Evolutionary conservation across 2,888 invertebrate species (phyloP).

Genomic region (Ophion ventricosus): DNA sequence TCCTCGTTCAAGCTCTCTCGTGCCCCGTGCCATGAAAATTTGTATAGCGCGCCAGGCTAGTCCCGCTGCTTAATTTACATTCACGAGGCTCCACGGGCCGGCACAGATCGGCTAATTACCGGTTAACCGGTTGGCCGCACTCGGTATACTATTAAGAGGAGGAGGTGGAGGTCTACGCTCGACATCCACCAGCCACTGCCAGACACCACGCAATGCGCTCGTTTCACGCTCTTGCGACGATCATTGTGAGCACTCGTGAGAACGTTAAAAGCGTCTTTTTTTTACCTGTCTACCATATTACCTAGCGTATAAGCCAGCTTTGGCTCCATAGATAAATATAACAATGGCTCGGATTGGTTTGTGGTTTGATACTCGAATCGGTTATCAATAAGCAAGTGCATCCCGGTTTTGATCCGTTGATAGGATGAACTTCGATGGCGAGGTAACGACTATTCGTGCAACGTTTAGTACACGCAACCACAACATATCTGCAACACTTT

Average conservation of each 20-base stretch:
- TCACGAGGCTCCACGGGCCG: slow-evolving; percentile 72
- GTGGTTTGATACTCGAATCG: too few species aligned
- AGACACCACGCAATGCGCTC: slow-evolving; percentile 67
- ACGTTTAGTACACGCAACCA: too few species aligned
- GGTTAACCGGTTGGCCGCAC: slow-evolving; percentile 82
- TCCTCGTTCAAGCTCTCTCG: slow-evolving; percentile 49
- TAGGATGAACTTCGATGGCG: too few species aligned
- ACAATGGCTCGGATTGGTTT: background rate
- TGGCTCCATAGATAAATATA: background rate
- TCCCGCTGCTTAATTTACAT: slow-evolving; percentile 81
- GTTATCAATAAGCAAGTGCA: too few species aligned
- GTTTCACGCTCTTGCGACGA: slow-evolving; percentile 67
- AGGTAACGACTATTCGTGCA: too few species aligned
- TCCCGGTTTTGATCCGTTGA: too few species aligned
- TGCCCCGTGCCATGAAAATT: slow-evolving; percentile 60
- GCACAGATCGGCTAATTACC: slow-evolving; percentile 82
- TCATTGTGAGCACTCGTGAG: slow-evolving; percentile 58
- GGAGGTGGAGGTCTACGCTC: slow-evolving; percentile 48
- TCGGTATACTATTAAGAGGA: slow-evolving; percentile 74
- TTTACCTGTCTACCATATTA: slow-evolving; percentile 38
- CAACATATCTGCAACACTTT: too few species aligned
- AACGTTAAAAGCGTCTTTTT: slow-evolving; percentile 56
- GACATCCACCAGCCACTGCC: slow-evolving; percentile 62
- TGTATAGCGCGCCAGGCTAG: slow-evolving; percentile 47
- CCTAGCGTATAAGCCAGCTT: background rate